Evolutionary conservation across 1,140 invertebrate species (phyloP).

Genomic region (Ptiloglossa arizonensis): DNA sequence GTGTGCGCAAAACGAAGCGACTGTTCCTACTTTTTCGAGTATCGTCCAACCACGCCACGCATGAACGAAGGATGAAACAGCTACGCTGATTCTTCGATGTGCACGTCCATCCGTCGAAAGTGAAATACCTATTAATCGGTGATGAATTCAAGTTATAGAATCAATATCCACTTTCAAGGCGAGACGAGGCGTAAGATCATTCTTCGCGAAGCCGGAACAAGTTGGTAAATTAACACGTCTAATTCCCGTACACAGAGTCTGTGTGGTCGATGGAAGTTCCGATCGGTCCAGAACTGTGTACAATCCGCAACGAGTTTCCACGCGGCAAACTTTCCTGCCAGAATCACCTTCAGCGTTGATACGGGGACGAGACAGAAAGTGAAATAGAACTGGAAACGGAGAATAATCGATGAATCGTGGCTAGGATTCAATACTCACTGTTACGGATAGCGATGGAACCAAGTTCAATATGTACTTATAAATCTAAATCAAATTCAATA

Average conservation of each 20-base stretch:
- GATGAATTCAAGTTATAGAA: neutral
- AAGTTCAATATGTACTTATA: too few species aligned
- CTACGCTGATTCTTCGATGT: neutral
- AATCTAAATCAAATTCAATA: too few species aligned
- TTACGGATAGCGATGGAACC: too few species aligned
- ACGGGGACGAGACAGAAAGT: neutral
- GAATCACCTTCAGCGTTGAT: neutral
- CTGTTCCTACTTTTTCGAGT: too few species aligned
- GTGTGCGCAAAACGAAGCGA: too few species aligned
- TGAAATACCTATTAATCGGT: neutral
- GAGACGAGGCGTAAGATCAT: neutral
- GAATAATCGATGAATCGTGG: slow-evolving; percentile 14
- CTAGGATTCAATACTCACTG: slow-evolving; percentile 4
- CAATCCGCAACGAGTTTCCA: slow-evolving; percentile 24
- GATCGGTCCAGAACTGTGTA: slow-evolving; percentile 13
- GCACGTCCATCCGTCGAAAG: neutral
- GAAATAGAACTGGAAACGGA: neutral
- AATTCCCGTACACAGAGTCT: neutral
- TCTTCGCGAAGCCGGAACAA: slow-evolving; percentile 8
- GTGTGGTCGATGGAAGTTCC: neutral
- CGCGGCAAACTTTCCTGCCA: neutral
- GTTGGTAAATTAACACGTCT: slow-evolving; percentile 32
- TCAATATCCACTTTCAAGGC: neutral
- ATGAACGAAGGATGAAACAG: too few species aligned
- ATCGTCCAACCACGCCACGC: too few species aligned